Evolutionary conservation across 2,888 invertebrate genomes (phyloP), one percentile per base, ranked within the genome.

Genomic region (Drosophila suboccidentalis): DNA sequence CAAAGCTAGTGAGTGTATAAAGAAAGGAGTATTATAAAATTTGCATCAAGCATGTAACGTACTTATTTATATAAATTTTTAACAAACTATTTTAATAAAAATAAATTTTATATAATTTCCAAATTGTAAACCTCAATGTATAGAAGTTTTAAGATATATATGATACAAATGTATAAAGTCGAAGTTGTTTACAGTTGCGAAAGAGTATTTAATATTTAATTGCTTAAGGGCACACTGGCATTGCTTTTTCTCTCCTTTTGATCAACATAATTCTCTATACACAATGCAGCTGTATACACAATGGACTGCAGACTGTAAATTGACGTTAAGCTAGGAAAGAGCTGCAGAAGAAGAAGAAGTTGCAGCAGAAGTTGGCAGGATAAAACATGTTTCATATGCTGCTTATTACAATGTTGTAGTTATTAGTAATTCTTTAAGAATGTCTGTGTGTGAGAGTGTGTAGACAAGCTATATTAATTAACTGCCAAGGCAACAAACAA

Each of bases 231-330:
- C 51, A 29, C 19, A 15, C 29, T n/a, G 17, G 29, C 15, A 49
- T 61, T 53, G 19, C 34, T 41, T 51, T 36, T 58, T 50, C 41
- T 29, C 49, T 41, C 13, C 43, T 51, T 60, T 66, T 63, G 47
- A 67, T 77, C 64, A 75, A 77, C 78, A 77, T 67, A 77, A 67
- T 71, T 67, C 63, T 44, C 67, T 41, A 57, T 77, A 63, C 50
- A 72, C 78, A 77, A 77, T 77, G 64, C 64, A 65, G 62, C 70
- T 62, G 79, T 57, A 75, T 53, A 49, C 59, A 75, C 75, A 76
- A 75, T 79, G 59, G 65, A 63, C 60, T 69, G 26, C 60, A 49
- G 55, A 50, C 69, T 62, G 59, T 66, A 75, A 75, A 75, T 75
- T 75, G 75, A 75, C 67, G 77, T 77, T 72, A 36, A 58, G 68